phyloP scores from a whole-genome alignment of 1,140 invertebrate species.

The Eubasilissa regina region DNA sequence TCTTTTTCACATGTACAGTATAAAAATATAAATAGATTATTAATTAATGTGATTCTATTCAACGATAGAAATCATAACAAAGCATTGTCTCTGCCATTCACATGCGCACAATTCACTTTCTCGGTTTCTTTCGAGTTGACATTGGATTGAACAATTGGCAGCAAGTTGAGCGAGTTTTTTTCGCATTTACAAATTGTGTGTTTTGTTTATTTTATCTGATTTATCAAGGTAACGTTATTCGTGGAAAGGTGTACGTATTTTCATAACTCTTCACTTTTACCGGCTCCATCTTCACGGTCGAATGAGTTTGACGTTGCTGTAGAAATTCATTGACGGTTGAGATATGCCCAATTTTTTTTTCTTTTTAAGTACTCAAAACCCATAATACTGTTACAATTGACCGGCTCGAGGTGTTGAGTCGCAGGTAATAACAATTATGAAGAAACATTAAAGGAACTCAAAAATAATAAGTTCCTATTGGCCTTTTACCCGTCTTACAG shows the following conservation, averaged over 20 bases:
- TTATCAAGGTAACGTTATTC: slow-evolving; percentile 28
- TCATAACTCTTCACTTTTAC: slow-evolving; percentile 44
- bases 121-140: not conserved
- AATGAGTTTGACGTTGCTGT: slow-evolving; percentile 30
- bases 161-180: not conserved
- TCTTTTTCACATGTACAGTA: no score
- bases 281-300: slow-evolving; percentile 39
- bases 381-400: slow-evolving; percentile 18
- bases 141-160: slow-evolving; percentile 12
- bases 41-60: no score
- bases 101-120: slow-evolving; percentile 1
- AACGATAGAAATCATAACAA: no score
- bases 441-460: no score
- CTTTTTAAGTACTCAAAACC: slow-evolving; percentile 3
- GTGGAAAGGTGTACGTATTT: slow-evolving; percentile 29
- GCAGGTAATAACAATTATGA: not conserved
- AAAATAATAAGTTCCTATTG: no score
- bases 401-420: not conserved
- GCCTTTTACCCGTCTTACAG: no score
- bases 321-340: slow-evolving; percentile 45
- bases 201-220: not conserved
- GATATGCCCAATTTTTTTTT: slow-evolving; percentile 36
- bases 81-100: not conserved
- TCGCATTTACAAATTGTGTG: not conserved
- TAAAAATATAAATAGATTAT: no score